phyloP scores from a whole-genome alignment of 2,797 vertebrate genomes.

The Oreortyx pictus region DNA sequence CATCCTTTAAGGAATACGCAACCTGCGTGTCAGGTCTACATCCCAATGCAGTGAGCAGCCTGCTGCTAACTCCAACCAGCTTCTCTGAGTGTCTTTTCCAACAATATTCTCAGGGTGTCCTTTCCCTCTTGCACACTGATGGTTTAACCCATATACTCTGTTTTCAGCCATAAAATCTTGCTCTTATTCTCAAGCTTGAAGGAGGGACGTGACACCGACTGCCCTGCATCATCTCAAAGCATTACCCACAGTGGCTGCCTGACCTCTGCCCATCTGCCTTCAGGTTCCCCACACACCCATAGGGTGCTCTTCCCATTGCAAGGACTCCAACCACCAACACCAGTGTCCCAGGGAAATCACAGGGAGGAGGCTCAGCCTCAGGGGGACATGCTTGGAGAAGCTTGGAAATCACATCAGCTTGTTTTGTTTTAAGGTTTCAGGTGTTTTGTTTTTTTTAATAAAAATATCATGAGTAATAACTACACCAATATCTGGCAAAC shows the following conservation, averaged over 20 bases:
- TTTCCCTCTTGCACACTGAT: not conserved
- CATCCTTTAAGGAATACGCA: not conserved
- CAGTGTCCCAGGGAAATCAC: accelerated
- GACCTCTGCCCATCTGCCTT: not conserved
- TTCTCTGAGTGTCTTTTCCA: not conserved
- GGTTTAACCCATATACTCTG: not conserved
- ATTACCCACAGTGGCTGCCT: not conserved
- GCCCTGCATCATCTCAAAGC: not conserved
- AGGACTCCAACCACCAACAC: accelerated
- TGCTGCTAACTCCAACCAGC: not conserved
- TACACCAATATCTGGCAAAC: not conserved
- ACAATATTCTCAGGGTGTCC: not conserved
- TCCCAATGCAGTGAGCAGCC: accelerated
- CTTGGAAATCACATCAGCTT: not conserved
- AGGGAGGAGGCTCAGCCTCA: not conserved
- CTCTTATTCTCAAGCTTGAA: not conserved
- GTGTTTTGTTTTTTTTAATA: not conserved
- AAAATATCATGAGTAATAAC: not conserved
- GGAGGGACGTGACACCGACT: accelerated
- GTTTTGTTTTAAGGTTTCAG: not conserved
- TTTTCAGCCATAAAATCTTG: not conserved
- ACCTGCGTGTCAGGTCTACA: not conserved
- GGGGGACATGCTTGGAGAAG: accelerated
- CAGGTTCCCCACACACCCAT: not conserved
- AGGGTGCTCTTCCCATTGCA: not conserved